Evolutionary conservation across 1,140 invertebrate genomes (phyloP), one percentile per base, ranked within the genome.

Genomic region (Radopholus similis): DNA sequence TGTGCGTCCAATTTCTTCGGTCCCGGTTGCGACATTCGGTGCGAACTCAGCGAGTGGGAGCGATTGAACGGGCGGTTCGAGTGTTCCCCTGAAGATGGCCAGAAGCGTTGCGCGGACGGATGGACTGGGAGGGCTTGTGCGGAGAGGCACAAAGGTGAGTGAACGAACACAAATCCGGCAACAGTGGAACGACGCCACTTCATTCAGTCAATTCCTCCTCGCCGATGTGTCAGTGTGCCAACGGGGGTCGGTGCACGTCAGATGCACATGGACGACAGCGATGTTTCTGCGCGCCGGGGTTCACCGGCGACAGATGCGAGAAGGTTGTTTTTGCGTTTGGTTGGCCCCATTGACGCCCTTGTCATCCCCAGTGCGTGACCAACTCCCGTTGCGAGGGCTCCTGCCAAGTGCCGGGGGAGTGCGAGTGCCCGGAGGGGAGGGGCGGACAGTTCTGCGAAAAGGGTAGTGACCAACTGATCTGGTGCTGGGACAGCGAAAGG

Each of bases 391-490:
- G 66, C 49, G 37, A 53, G 54, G 66, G 66, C 51, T 62, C 30
- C 32, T 68, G 66, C 44, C 42, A 65, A 30, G 23, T 44, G 11
- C 51, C 51, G n/a, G 57, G 62, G 4, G 44, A 64, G 13, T 68
- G 66, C 40, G 30, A 34, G 21, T 68, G 66, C 53, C 66, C 59
- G 13, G 66, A 68, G 66, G 66, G 66, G n/a, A 66, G 49, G 35
- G 64, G 64, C 15, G 65, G 65, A 47, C 60, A 66, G 34, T 51
- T 66, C 18, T 66, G 65, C 35, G 65, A 66, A 34, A 66, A 66
- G 35, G 64, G 64, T 66, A 5, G 1, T 2, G 8, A 63, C 4
- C 11, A 34, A 32, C n/a, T 26, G 23, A 11, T 40, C n/a, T 26
- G 26, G n/a, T 38, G 23, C 15, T 64, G 8, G 0, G 15, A 15